A percentile compares a stretch with the other conserved stretches of the same genome.
Evolutionary conservation across 2,113 vertebrate genomes (phyloP).

Genomic region (Triplophysa siluroides): DNA sequence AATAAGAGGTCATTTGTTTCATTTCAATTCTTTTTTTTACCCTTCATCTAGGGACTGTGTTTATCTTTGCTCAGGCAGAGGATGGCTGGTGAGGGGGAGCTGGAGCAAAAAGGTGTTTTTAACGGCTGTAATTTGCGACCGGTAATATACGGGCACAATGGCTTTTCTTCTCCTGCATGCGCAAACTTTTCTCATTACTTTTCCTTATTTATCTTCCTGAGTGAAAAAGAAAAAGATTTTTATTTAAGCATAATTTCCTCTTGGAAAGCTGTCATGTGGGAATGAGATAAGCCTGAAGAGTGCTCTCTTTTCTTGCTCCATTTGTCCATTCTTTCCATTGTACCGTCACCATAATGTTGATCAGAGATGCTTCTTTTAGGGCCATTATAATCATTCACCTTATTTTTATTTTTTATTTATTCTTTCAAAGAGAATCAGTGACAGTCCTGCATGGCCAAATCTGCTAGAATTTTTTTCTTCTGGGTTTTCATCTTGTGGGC

Average conservation of each 20-base stretch:
- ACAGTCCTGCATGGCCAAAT: too few relatives aligned
- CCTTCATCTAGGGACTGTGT: constrained; percentile 61
- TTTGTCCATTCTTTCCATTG: constrained; percentile 48
- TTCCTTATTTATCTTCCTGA: constrained; percentile 67
- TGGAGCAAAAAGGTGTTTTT: constrained; percentile 56
- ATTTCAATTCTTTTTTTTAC: constrained; percentile 60
- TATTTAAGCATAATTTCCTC: constrained; percentile 65
- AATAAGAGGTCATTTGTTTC: constrained; percentile 78
- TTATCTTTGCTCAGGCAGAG: constrained; percentile 68
- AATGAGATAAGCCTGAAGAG: constrained; percentile 54
- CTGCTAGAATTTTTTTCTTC: neutral
- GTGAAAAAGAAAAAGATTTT: constrained; percentile 46
- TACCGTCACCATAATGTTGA: constrained; percentile 64
- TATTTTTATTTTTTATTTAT: neutral
- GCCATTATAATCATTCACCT: constrained; percentile 45
- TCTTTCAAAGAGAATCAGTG: neutral
- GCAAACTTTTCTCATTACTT: constrained; percentile 71
- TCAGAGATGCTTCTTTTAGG: constrained; percentile 65
- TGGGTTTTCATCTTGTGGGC: neutral
- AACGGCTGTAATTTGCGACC: constrained; percentile 60
- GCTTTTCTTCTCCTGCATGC: constrained; percentile 54
- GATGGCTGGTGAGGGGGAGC: constrained; percentile 46
- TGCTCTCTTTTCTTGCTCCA: constrained; percentile 32
- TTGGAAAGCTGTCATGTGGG: constrained; percentile 42
- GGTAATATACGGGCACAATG: constrained; percentile 69